Evolutionary conservation across 2,888 invertebrate species (phyloP), one percentile per base, ranked within the genome.

Genomic region (Pheosia tremula): DNA sequence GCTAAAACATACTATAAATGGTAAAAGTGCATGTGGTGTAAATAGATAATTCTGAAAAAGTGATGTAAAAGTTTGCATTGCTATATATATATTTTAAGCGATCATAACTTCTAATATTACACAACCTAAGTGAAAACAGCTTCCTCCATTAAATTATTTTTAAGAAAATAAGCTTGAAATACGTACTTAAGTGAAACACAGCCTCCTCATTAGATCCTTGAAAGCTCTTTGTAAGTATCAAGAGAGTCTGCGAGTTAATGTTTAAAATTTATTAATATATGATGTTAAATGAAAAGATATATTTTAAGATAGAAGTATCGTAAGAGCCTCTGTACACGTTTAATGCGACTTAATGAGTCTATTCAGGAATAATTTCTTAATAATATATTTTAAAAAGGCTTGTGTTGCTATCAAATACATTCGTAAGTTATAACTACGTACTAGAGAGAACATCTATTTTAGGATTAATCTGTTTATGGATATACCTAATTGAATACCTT

Each of bases 131-230:
- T 50, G 24, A 50, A 50, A 24, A 9, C 50, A 13, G 49, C 66
- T 47, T n/a, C 4, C 47, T 70, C 75, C 72, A 64, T 64, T 61
- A 58, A 24, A 64, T 61, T 58, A 58, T 56, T 3, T 45, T 43
- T 52, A 52, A 52, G 58, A 41, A 59, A 41, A 45, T 54, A 13
- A 24, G 56, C 41, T 41, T 56, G n/a, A 39, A 39, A 55, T 55
- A 24, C 38, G 13, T 55, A 41, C 41, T 56, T 56, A 41, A 9
- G 56, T 11, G n/a, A 4, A 9, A 56, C 56, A 37, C 53, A 10
- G 53, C 53, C 37, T 37, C 56, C 41, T 41, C 41, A 41, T 56
- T 41, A 13, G 13, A 56, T 13, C 11, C 54, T 54, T 54, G 38
- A 38, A 54, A 5, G 38, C 13, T 41, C 41, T 41, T 56, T 41